Evolutionary conservation across 2,797 vertebrate species (phyloP).

Genomic region (Odontamblyopus lacepedii): DNA sequence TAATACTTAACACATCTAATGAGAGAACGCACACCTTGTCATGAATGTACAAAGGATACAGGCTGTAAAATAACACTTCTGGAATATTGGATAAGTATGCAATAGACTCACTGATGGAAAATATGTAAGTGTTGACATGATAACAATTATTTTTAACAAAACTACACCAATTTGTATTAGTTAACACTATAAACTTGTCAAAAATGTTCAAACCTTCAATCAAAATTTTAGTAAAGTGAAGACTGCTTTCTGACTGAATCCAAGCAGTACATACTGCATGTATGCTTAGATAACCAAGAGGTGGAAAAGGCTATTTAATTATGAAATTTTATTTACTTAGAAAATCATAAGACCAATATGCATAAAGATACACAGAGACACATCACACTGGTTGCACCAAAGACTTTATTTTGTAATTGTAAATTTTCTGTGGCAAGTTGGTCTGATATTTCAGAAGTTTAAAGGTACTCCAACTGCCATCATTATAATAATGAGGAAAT

Average conservation of each 20-base stretch:
- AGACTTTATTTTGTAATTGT: background rate
- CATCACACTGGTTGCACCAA: background rate
- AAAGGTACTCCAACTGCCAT: background rate
- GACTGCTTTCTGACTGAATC: too few species aligned
- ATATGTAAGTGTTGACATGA: background rate
- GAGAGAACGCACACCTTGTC: background rate
- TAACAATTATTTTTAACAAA: background rate
- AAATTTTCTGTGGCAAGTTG: background rate
- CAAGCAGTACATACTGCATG: too few species aligned
- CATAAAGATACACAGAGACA: background rate
- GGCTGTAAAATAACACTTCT: background rate
- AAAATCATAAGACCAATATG: too few species aligned
- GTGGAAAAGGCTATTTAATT: too few species aligned
- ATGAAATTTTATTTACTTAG: too few species aligned
- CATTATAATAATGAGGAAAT: background rate
- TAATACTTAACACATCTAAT: slow-evolving; percentile 8
- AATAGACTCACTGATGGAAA: background rate
- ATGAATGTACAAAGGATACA: background rate
- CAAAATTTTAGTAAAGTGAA: too few species aligned
- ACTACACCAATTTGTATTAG: background rate
- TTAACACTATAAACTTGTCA: too few species aligned
- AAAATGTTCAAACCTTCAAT: too few species aligned
- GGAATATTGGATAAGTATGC: background rate
- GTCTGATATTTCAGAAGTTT: background rate
- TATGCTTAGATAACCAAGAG: too few species aligned